Evolutionary conservation across 1,140 invertebrate species (phyloP).

Genomic region (Tetramorium parvispinum): DNA sequence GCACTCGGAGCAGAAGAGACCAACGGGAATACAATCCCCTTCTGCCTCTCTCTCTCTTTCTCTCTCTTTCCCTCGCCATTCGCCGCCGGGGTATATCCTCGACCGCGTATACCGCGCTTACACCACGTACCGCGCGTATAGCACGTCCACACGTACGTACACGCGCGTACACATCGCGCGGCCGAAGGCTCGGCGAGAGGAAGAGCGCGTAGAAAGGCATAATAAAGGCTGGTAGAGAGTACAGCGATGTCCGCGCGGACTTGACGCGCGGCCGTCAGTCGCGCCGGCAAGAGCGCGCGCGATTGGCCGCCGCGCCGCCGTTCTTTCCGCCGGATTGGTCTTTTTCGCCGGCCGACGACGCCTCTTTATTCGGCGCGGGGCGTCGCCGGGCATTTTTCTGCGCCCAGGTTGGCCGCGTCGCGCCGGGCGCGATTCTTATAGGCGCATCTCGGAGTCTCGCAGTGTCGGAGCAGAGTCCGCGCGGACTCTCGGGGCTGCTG

Average conservation of each 20-base stretch:
- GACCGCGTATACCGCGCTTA: constrained; percentile 57
- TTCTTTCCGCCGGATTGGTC: constrained; percentile 74
- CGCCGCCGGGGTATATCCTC: constrained; percentile 61
- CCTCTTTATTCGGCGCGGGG: constrained; percentile 81
- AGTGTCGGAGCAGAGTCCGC: constrained; percentile 60
- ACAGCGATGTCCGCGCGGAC: constrained; percentile 81
- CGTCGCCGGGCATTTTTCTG: constrained; percentile 77
- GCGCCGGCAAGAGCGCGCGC: not conserved
- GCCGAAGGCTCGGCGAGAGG: constrained; percentile 20
- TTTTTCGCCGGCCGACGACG: constrained; percentile 77
- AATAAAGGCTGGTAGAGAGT: constrained; percentile 76
- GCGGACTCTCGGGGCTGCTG: constrained; percentile 59
- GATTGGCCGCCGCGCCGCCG: constrained; percentile 68
- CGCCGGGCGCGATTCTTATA: constrained; percentile 71
- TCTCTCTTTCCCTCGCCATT: constrained; percentile 53
- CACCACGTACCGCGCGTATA: constrained; percentile 46
- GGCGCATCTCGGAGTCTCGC: constrained; percentile 38
- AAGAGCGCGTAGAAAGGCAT: constrained; percentile 74
- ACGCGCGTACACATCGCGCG: constrained; percentile 62
- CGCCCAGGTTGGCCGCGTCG: constrained; percentile 72
- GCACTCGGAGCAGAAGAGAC: constrained; percentile 28
- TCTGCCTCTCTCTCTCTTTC: constrained; percentile 24
- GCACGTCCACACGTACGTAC: constrained; percentile 60
- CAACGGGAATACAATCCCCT: constrained; percentile 59
- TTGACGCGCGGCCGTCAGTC: constrained; percentile 66